A percentile compares a stretch with the other conserved stretches of the same genome.
Conservation (phyloP, 2,888 invertebrate species). For the Trissoscelio sp. region DNA sequence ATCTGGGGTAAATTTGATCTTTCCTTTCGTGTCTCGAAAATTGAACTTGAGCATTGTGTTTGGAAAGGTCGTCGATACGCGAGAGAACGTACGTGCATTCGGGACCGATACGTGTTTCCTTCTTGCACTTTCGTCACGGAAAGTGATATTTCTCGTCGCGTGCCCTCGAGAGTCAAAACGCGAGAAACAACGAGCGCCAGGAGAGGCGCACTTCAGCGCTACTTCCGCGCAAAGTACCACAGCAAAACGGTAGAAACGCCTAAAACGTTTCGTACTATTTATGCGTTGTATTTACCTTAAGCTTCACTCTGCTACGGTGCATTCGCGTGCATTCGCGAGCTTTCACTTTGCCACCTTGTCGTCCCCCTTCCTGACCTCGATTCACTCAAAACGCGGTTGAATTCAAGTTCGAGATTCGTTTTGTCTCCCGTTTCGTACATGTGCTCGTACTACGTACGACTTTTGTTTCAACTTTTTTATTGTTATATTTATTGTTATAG, state of each 20-base stretch:
- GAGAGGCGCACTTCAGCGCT: conserved; percentile 75
- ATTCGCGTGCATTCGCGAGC: conserved; percentile 49
- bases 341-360: conserved; percentile 48
- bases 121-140: conserved; percentile 53
- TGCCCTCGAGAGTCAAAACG: conserved; percentile 74
- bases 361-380: conserved; percentile 30
- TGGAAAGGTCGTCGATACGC: conserved; percentile 39
- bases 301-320: conserved; percentile 41
- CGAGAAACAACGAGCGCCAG: conserved; percentile 75
- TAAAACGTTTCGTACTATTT: conserved; percentile 77
- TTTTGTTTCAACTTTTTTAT: conserved; percentile 25
- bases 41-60: conserved; percentile 49
- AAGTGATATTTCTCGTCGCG: conserved; percentile 71
- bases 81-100: conserved; percentile 36
- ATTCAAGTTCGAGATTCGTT: conserved; percentile 50
- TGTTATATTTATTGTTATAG: conserved; percentile 23
- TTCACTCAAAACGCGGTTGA: conserved; percentile 19
- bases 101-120: conserved; percentile 35
- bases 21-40: conserved; percentile 46
- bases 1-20: conserved; percentile 51
- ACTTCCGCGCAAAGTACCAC: conserved; percentile 72
- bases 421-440: conserved; percentile 1
- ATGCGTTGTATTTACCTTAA: conserved; percentile 69
- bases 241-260: conserved; percentile 75
- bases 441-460: not conserved